These are phyloP conservation scores for Platichthys stellatus DNA, from an alignment of 2,113 vertebrate species.

Conservation along the genomic window DNA sequence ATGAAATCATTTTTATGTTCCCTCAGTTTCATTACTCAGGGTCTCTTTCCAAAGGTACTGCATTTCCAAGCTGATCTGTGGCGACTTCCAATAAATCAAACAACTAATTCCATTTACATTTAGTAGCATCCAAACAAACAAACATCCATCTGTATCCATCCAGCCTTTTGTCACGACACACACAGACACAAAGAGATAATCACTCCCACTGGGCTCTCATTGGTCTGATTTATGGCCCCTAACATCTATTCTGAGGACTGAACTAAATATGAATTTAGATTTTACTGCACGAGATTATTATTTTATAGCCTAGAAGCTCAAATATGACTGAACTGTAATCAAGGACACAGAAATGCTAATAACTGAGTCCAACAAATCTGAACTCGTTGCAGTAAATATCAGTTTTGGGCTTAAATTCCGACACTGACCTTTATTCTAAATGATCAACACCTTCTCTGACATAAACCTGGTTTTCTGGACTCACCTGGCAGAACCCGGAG, in stretches of 20 bases:
- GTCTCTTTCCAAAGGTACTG: not conserved
- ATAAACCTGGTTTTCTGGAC: no score
- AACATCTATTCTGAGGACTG: constrained; percentile 68
- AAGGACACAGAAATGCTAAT: constrained; percentile 1
- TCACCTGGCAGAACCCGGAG: constrained; percentile 89
- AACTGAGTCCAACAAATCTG: not conserved
- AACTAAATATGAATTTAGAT: constrained; percentile 29
- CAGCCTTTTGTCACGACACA: no score
- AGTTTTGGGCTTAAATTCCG: not conserved
- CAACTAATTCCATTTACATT: no score
- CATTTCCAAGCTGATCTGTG: constrained; percentile 6
- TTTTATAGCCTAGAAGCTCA: constrained; percentile 1
- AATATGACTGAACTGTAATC: constrained; percentile 13
- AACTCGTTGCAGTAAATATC: no score
- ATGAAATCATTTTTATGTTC: not conserved
- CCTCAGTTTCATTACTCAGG: no score
- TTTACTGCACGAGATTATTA: constrained; percentile 24
- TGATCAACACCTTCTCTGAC: not conserved
- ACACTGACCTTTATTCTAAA: not conserved
- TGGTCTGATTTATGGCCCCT: constrained; percentile 74
- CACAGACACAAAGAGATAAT: constrained; percentile 35
- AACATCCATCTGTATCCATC: no score
- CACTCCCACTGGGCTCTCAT: constrained; percentile 58
- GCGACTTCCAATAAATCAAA: no score
- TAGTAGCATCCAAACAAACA: not conserved